Conservation (phyloP, 2,888 invertebrate genomes). For the Sympetrum striolatum region DNA sequence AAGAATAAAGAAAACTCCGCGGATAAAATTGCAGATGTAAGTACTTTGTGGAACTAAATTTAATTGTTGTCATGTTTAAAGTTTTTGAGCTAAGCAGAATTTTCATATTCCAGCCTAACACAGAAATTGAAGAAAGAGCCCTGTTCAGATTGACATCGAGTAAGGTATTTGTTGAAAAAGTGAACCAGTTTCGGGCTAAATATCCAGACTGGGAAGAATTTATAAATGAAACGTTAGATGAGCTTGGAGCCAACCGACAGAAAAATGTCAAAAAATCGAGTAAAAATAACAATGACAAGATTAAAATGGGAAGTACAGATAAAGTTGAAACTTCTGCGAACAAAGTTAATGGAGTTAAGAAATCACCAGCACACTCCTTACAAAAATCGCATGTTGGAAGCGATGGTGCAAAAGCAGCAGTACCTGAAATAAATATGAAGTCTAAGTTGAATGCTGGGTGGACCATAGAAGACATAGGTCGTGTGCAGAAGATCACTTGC, state of each 20-base stretch:
- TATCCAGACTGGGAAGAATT: constrained; percentile 48
- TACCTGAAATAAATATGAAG: not conserved
- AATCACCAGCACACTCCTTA: not conserved
- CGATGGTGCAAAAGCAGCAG: not conserved
- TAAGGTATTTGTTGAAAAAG: constrained; percentile 47
- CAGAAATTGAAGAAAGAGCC: constrained; percentile 46
- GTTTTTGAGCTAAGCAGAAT: not conserved
- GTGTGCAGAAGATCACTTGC: not conserved
- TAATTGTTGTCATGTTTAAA: not conserved
- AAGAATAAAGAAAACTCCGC: constrained; percentile 49
- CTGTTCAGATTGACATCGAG: constrained; percentile 48
- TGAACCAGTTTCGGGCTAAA: constrained; percentile 47
- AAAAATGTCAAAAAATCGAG: not conserved
- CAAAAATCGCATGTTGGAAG: not conserved
- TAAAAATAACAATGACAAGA: not conserved
- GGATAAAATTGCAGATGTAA: constrained; percentile 49
- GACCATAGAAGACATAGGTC: not conserved
- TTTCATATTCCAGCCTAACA: not conserved
- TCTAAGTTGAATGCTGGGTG: not conserved
- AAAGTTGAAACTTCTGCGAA: not conserved
- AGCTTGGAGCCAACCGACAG: constrained; percentile 42
- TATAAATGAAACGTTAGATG: constrained; percentile 46
- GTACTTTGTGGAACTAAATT: not conserved
- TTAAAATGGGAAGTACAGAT: not conserved
- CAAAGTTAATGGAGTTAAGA: not conserved